Evolutionary conservation across 2,113 vertebrate species (phyloP).

Genomic region (Prunella himalayana): DNA sequence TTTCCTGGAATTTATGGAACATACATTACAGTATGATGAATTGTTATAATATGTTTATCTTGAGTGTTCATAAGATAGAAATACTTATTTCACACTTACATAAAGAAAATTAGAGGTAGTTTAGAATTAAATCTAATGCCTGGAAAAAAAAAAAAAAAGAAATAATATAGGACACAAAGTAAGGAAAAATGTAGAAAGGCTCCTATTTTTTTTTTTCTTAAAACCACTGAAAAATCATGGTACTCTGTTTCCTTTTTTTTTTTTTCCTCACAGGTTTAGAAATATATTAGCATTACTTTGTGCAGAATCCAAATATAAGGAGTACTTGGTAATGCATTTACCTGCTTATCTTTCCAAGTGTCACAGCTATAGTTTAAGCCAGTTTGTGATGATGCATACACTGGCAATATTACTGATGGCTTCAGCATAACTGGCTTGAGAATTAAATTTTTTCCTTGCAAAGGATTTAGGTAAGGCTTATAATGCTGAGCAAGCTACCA

Average conservation of each 20-base stretch:
- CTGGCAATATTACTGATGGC: neutral
- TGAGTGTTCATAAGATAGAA: neutral
- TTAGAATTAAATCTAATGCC: neutral
- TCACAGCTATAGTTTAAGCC: neutral
- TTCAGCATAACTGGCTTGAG: neutral
- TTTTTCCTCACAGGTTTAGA: neutral
- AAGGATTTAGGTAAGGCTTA: neutral
- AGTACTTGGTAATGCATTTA: too few relatives aligned
- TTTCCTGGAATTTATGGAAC: neutral
- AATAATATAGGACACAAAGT: neutral
- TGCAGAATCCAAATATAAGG: neutral
- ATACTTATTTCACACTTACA: neutral
- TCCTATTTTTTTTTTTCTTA: neutral
- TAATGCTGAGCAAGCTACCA: neutral
- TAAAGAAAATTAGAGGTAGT: neutral
- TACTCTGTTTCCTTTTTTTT: rapidly evolving
- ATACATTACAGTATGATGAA: neutral
- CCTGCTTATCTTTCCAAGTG: neutral
- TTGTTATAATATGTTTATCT: neutral
- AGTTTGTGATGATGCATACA: neutral
- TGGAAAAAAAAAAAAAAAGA: neutral
- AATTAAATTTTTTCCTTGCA: neutral
- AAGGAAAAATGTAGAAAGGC: neutral
- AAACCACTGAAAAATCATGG: neutral
- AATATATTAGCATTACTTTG: neutral